Evolutionary conservation across 2,888 invertebrate species (phyloP).

Genomic region (Shargacucullia verbasci): DNA sequence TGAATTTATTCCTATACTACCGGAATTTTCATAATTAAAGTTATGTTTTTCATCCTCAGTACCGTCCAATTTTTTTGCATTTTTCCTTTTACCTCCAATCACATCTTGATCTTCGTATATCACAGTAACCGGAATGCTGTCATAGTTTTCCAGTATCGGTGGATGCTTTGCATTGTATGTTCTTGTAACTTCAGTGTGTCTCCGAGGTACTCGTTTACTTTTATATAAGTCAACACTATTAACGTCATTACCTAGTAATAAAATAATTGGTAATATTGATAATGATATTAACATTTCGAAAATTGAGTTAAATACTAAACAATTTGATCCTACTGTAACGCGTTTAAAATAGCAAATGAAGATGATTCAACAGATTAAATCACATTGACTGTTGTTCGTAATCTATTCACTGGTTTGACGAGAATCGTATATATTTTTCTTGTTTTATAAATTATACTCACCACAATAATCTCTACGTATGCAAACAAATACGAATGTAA

Average conservation of each 20-base stretch:
- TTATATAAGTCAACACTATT: conserved; percentile 47
- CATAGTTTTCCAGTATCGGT: conserved; percentile 59
- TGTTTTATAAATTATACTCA: conserved; percentile 28
- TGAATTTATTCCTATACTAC: conserved; percentile 1
- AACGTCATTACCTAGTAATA: conserved; percentile 52
- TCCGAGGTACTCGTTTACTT: conserved; percentile 33
- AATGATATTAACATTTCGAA: conserved; percentile 48
- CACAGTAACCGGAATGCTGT: conserved; percentile 55
- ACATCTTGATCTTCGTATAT: conserved; percentile 44
- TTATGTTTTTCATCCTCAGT: not conserved
- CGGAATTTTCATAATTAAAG: conserved; percentile 1
- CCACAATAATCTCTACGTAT: conserved; percentile 21
- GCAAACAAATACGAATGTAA: conserved; percentile 17
- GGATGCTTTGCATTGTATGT: conserved; percentile 65
- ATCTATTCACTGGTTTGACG: conserved; percentile 78
- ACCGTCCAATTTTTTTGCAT: not conserved
- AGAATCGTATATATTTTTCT: conserved; percentile 57
- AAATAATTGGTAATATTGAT: conserved; percentile 28
- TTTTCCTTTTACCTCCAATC: conserved; percentile 20
- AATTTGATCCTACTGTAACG: conserved; percentile 67
- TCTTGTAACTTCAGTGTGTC: conserved; percentile 23
- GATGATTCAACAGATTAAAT: conserved; percentile 69
- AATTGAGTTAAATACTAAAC: conserved; percentile 41
- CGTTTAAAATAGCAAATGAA: conserved; percentile 74
- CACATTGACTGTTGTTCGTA: conserved; percentile 67